Percentiles rank a stretch among this genome's conserved stretches.
Conservation (phyloP, 2,888 invertebrate genomes). For the Coenonympha glycerion region DNA sequence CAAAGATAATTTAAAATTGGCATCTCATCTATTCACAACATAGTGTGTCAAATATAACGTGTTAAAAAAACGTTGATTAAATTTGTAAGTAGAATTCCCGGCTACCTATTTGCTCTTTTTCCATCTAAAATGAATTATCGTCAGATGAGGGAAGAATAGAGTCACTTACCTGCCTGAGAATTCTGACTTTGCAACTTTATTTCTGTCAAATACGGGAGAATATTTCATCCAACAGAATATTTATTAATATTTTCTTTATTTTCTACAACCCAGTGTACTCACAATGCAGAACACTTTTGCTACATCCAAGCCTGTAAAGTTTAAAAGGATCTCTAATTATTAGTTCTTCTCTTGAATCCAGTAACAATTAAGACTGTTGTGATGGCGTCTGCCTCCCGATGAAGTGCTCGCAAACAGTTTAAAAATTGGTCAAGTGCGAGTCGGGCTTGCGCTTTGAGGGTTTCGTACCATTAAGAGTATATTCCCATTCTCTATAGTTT, state of each 20-base stretch:
- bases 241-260: background rate
- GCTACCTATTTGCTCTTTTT: conserved; percentile 28
- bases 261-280: too few relatives aligned
- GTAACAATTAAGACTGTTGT: too few relatives aligned
- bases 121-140: conserved; percentile 41
- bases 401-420: too few relatives aligned
- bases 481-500: too few relatives aligned
- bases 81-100: conserved; percentile 26
- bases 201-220: conserved; percentile 25
- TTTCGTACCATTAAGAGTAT: too few relatives aligned
- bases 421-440: too few relatives aligned
- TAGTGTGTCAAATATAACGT: conserved; percentile 22
- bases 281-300: too few relatives aligned
- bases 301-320: too few relatives aligned
- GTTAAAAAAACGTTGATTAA: conserved; percentile 24
- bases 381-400: too few relatives aligned
- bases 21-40: conserved; percentile 10
- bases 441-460: too few relatives aligned
- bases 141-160: conserved; percentile 37
- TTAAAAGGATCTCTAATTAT: too few relatives aligned
- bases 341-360: too few relatives aligned
- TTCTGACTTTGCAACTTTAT: conserved; percentile 38
- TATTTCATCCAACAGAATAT: conserved; percentile 6
- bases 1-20: conserved; percentile 10
- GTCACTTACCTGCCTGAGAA: conserved; percentile 41